phyloP scores from a whole-genome alignment of 1,140 invertebrate species.

The Dryas iulia region DNA sequence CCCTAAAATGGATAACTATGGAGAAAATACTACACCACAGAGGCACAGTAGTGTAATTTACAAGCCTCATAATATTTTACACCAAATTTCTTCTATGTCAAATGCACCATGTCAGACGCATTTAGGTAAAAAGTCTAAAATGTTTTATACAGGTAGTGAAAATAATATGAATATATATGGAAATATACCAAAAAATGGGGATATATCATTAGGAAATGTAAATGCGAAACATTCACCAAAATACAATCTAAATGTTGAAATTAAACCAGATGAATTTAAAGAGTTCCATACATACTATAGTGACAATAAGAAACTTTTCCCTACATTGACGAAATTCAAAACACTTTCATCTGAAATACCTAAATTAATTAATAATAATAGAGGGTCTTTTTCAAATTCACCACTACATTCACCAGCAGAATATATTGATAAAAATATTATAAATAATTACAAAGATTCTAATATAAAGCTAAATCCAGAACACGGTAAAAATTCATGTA shows the following conservation, averaged over 20 bases:
- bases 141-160: neutral
- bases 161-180: neutral
- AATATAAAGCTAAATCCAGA: no score
- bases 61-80: neutral
- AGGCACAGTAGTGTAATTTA: neutral
- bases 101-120: neutral
- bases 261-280: neutral
- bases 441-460: no score
- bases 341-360: no score
- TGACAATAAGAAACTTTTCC: neutral
- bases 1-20: no score
- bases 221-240: neutral
- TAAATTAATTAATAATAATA: neutral
- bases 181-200: neutral
- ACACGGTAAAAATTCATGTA: no score
- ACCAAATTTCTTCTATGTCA: neutral
- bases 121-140: neutral
- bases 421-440: no score
- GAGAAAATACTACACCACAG: neutral
- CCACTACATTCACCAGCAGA: no score
- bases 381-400: neutral
- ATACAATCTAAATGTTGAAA: neutral
- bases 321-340: no score
- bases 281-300: neutral
- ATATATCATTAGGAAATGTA: neutral